Conservation (phyloP, 1,140 invertebrate species). For the Drosophila repleta region DNA sequence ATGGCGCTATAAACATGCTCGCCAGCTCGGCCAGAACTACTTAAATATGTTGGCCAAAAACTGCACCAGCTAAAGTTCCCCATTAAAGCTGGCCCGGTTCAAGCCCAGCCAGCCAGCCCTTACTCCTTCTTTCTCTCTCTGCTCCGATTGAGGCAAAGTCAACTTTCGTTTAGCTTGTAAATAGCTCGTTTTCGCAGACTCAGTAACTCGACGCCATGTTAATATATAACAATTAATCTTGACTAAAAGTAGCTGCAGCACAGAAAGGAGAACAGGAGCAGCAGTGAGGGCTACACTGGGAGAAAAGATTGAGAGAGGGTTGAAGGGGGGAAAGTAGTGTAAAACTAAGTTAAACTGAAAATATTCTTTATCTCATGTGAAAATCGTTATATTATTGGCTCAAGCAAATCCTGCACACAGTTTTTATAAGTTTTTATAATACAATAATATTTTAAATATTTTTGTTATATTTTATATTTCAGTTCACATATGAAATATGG, state of each 20-base stretch:
- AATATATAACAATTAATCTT: slow-evolving; percentile 83
- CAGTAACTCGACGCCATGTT: slow-evolving; percentile 82
- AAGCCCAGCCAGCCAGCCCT: neutral
- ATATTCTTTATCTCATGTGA: too few relatives aligned
- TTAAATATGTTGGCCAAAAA: slow-evolving; percentile 61
- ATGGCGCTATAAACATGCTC: slow-evolving; percentile 57
- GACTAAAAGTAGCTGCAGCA: slow-evolving; percentile 74
- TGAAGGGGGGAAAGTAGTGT: neutral
- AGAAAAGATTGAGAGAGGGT: neutral
- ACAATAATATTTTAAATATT: too few relatives aligned
- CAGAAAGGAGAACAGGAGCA: slow-evolving; percentile 36
- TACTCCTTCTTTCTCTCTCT: neutral
- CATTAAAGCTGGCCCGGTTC: neutral
- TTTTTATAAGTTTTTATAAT: too few relatives aligned
- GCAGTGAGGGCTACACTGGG: neutral
- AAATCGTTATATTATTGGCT: too few relatives aligned
- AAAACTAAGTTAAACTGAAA: too few relatives aligned
- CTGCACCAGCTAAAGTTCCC: slow-evolving; percentile 25
- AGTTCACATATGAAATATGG: too few relatives aligned
- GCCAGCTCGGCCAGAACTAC: slow-evolving; percentile 9
- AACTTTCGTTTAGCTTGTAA: slow-evolving; percentile 83
- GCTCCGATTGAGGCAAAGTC: slow-evolving; percentile 69
- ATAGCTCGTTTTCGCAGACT: slow-evolving; percentile 83
- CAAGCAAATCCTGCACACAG: too few relatives aligned
- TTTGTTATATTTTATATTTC: too few relatives aligned